Percentiles rank a stretch among this genome's conserved stretches.
Evolutionary conservation across 1,140 invertebrate genomes (phyloP).

Genomic region (Bombus balteatus): DNA sequence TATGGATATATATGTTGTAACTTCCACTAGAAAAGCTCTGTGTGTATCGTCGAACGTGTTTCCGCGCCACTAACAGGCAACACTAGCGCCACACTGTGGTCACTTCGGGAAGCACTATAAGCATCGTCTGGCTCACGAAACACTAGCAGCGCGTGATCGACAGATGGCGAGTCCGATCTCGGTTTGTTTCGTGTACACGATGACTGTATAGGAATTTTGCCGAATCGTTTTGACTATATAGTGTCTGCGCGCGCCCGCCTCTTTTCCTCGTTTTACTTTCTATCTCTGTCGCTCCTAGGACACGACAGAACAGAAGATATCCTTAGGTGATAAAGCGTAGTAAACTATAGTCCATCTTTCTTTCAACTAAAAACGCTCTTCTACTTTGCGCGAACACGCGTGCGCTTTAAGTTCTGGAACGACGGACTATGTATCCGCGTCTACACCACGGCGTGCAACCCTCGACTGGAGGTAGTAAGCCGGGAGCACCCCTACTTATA

Average conservation of each 20-base stretch:
- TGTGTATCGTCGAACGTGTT: slow-evolving; percentile 37
- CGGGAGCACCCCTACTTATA: slow-evolving; percentile 82
- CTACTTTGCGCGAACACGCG: slow-evolving; percentile 27
- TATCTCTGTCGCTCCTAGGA: not conserved
- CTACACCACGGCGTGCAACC: slow-evolving; percentile 73
- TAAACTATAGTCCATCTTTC: slow-evolving; percentile 1
- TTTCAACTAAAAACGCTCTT: not conserved
- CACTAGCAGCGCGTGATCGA: slow-evolving; percentile 60
- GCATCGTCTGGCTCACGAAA: slow-evolving; percentile 33
- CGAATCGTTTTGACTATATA: not conserved
- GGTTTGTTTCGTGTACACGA: slow-evolving; percentile 34
- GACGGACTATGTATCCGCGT: slow-evolving; percentile 40
- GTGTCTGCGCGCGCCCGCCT: not conserved
- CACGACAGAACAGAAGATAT: not conserved
- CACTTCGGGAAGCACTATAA: slow-evolving; percentile 35
- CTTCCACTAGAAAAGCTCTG: slow-evolving; percentile 9
- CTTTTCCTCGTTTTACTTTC: not conserved
- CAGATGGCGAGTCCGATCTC: slow-evolving; percentile 69
- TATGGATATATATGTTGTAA: not conserved
- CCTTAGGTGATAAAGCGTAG: not conserved
- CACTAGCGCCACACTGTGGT: slow-evolving; percentile 64
- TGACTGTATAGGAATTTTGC: not conserved
- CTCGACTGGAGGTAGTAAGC: slow-evolving; percentile 81
- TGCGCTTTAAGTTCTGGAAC: slow-evolving; percentile 15
- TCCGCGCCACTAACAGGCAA: slow-evolving; percentile 53